These are phyloP conservation scores for Danionella cerebrum DNA, from an alignment of 2,113 vertebrate genomes.

Conservation along the genomic window DNA sequence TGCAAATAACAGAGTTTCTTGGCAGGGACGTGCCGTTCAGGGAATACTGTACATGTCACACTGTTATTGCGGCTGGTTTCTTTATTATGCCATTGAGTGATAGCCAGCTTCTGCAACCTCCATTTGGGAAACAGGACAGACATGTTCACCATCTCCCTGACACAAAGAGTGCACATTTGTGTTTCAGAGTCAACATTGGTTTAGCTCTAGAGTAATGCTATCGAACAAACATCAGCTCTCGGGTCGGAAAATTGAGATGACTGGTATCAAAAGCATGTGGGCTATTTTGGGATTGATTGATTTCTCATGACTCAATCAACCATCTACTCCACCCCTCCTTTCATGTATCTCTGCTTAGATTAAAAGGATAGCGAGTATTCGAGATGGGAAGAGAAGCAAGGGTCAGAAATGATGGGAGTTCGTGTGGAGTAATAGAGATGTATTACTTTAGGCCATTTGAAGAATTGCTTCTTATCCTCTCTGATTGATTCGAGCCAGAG, in stretches of 20 bases:
- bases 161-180: not conserved
- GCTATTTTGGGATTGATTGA: slow-evolving; percentile 23
- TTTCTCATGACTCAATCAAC: slow-evolving; percentile 6
- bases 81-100: slow-evolving; percentile 1
- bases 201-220: not conserved
- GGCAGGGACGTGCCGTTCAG: not conserved
- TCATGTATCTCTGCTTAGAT: not conserved
- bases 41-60: not conserved
- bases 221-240: not conserved
- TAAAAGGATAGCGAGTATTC: not conserved
- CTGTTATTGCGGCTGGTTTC: not conserved
- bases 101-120: not conserved
- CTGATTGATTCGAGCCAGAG: slow-evolving; percentile 39
- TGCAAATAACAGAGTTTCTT: not conserved
- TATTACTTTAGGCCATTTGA: slow-evolving; percentile 38
- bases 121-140: not conserved
- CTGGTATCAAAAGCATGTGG: not conserved
- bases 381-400: not conserved
- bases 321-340: not conserved
- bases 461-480: slow-evolving; percentile 42
- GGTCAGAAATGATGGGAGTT: slow-evolving; percentile 29
- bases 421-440: slow-evolving; percentile 30
- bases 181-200: not conserved
- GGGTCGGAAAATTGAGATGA: not conserved
- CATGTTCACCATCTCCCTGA: too few relatives aligned